Base-by-base conservation (phyloP, 2,113 vertebrate species). In the Probosciger aterrimus region DNA sequence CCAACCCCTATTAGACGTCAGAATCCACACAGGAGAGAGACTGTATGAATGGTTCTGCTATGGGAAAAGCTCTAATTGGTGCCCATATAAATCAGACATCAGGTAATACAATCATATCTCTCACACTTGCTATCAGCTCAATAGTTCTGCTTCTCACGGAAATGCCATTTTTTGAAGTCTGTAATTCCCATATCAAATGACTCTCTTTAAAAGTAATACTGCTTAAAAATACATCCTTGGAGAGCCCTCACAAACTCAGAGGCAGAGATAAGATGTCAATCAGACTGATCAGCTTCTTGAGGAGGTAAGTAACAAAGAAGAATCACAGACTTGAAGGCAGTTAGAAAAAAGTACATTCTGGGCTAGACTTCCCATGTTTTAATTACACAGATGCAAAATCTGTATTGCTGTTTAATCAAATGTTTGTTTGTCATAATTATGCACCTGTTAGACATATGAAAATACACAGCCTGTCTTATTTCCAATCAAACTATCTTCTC, bases 121-220 rank as follows among this genome's bases (percentile, higher is more conserved):
- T n/a, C 82, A 59, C 70, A 60, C 39, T 75, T 49, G 30, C 17
- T 77, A 89, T 60, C 77, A 53, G 43, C 52, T 86, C 76, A 83
- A n/a, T 16, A 86, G 53, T 35, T 95, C 41, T 44, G 39, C 81
- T 84, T 71, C 77, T 87, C 62, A 65, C 0, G 0, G 69, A 93
- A 93, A 86, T 82, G 77, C 13, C 73, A 44, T 57, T 87, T 92
- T 76, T 47, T 82, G 15, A 95, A 89, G 81, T n/a, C 86, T 86
- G 79, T 90, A 95, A 95, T 95, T 96, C 92, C 70, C 74, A 23
- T 52, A 93, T 79, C 89, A 91, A 82, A 82, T 84, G 52, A 60
- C 35, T 91, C 70, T 92, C 91, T 87, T 78, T 73, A 87, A 96
- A 89, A 80, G 86, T 77, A 89, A 44, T n/a, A 24, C 74, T 79